Base-by-base conservation (phyloP, 2,113 vertebrate species). In the Desmodus rotundus region DNA sequence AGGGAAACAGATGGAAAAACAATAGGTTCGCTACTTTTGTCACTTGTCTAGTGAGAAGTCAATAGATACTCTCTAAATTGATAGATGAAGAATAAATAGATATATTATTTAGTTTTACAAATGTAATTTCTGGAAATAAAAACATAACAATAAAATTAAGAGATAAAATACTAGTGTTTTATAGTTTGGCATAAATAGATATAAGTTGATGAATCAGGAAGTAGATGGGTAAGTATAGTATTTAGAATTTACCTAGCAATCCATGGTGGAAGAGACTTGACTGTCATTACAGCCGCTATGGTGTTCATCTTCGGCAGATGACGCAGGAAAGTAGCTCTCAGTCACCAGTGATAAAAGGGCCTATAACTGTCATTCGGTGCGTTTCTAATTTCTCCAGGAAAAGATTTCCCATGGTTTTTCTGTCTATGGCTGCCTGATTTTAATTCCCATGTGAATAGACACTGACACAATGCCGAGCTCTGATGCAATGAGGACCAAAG, bases 401-500 rank as follows among this genome's bases (percentile, higher is more conserved):
- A 93, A 96, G 52, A 92, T 96, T 98, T 78, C 31, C 88, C 93
- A 87, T 83, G 77, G 80, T 93, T 97, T 97, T 93, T 96, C 94
- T 97, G 92, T 97, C 92, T 94, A 89, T 74, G 96, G 95, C 58
- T 96, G 93, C 92, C 96, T 97, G 96, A 93, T 96, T 98, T 95
- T 96, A 94, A 96, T 97, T 98, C 83, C 54, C 94, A 81, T 0
- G 0, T 94, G 94, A 96, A 67, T 90, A 96, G 73, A 87, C 96
- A 89, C 74, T 94, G 43, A 91, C 72, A 96, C 94, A 89, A 97
- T 93, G 76, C 88, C 94, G 72, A 96, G 88, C 84, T 97, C 85
- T 97, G 93, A 92, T 97, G 92, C 92, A 97, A 96, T 67, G 96
- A 97, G 96, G 93, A 95, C 83, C 77, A 80, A 93, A 98, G 91